These are phyloP conservation scores for Pipa parva DNA, from an alignment of 2,113 vertebrate genomes.

Conservation along the genomic window DNA sequence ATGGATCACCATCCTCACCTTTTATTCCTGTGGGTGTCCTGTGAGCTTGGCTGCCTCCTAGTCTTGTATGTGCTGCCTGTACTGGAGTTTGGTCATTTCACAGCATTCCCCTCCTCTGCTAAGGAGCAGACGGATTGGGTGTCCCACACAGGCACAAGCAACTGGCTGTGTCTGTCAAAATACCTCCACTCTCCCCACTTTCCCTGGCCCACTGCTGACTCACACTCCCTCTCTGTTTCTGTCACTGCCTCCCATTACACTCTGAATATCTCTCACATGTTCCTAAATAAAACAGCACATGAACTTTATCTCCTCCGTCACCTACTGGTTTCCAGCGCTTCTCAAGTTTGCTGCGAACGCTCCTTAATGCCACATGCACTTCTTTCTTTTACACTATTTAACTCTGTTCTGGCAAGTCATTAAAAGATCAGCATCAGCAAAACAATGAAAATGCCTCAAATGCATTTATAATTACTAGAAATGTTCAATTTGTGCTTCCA, in stretches of 20 bases:
- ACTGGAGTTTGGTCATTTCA: constrained; percentile 21
- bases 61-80: constrained; percentile 16
- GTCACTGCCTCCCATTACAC: not conserved
- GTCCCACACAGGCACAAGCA: constrained; percentile 25
- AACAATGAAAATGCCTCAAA: no score
- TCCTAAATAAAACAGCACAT: not conserved
- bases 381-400: no score
- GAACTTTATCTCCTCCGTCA: no score
- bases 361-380: no score
- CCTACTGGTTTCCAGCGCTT: no score
- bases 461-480: no score
- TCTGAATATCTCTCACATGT: not conserved
- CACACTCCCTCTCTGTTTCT: constrained; percentile 9
- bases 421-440: no score
- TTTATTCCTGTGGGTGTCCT: not conserved
- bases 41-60: constrained; percentile 5
- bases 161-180: constrained; percentile 43
- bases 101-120: constrained; percentile 37
- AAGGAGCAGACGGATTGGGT: constrained; percentile 32
- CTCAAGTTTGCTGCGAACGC: no score
- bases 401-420: no score
- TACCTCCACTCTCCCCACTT: constrained; percentile 30
- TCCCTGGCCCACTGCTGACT: constrained; percentile 20
- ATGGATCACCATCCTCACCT: constrained; percentile 24
- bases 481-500: no score